Conservation (phyloP, 2,888 invertebrate species). For the Hylaea fasciaria region DNA sequence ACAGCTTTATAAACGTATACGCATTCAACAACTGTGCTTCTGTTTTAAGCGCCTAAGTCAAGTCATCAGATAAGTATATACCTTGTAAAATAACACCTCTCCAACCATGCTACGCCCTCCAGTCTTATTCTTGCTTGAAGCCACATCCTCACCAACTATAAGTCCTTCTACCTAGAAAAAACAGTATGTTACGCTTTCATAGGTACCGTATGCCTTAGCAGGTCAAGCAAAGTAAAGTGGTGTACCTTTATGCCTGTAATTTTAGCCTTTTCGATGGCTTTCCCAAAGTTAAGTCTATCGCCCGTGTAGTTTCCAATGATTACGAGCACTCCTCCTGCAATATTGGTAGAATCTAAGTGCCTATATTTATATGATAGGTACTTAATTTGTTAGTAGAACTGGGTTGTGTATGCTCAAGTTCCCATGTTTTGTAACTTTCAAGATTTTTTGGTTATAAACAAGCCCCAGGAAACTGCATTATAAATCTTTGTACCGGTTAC, state of each 20-base stretch:
- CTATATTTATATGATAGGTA: background rate
- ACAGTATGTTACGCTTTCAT: background rate
- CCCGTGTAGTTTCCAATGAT: conserved; percentile 91
- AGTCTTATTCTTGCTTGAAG: conserved; percentile 80
- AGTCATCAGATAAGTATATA: conserved; percentile 48
- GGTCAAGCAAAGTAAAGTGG: background rate
- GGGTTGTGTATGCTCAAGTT: too few relatives aligned
- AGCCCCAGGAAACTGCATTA: too few relatives aligned
- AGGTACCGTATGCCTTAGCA: background rate
- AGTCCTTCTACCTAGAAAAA: conserved; percentile 78
- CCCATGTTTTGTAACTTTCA: too few relatives aligned
- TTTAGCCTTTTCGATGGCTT: conserved; percentile 90
- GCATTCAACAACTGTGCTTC: too few relatives aligned
- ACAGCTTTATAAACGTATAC: too few relatives aligned
- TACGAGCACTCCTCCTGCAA: conserved; percentile 87
- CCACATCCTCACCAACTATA: conserved; percentile 89
- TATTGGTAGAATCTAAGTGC: background rate
- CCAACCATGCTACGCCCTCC: conserved; percentile 88
- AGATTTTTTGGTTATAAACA: too few relatives aligned
- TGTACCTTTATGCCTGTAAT: conserved; percentile 85
- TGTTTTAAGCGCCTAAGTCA: too few relatives aligned
- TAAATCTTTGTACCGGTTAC: too few relatives aligned
- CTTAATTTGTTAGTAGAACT: background rate
- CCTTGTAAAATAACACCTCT: conserved; percentile 85
- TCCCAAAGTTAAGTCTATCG: conserved; percentile 91